Percentiles rank a stretch among this genome's conserved stretches.
Evolutionary conservation across 1,140 invertebrate genomes (phyloP).

Genomic region (Drosophila bocki): DNA sequence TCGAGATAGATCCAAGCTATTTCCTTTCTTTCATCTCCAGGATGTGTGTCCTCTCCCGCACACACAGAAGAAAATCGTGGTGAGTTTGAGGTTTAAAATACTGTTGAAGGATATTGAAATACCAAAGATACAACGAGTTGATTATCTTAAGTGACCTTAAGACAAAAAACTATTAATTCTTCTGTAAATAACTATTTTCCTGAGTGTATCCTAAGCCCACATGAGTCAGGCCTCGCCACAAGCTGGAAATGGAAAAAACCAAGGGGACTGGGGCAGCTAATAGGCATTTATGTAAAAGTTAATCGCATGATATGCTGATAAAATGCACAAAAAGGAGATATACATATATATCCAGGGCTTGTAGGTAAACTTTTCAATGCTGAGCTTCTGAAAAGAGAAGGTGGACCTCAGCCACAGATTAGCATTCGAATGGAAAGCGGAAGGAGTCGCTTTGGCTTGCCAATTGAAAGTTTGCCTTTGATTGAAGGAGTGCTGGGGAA

Average conservation of each 20-base stretch:
- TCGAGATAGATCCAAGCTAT: conserved; percentile 10
- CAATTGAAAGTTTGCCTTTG: conserved; percentile 45
- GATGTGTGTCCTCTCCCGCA: neutral
- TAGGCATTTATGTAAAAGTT: conserved; percentile 62
- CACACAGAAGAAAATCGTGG: neutral
- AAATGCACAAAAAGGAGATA: conserved; percentile 35
- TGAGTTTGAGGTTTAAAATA: neutral
- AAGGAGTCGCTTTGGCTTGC: conserved; percentile 14
- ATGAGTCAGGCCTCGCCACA: conserved; percentile 4
- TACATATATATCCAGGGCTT: conserved; percentile 5
- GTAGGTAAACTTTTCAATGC: conserved; percentile 35
- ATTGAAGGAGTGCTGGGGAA: conserved; percentile 18
- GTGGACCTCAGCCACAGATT: conserved; percentile 21
- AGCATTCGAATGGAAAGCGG: conserved; percentile 23
- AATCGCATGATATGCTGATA: conserved; percentile 62
- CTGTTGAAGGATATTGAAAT: neutral
- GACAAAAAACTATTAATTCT: neutral
- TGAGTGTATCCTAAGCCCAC: conserved; percentile 10
- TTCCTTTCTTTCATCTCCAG: conserved; percentile 1
- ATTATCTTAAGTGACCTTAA: too few relatives aligned
- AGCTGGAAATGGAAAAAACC: neutral
- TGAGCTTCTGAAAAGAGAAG: neutral
- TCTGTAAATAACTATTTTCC: neutral
- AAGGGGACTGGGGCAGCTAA: conserved; percentile 21
- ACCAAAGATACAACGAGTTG: too few relatives aligned